Evolutionary conservation across 1,140 invertebrate genomes (phyloP), one percentile per base, ranked within the genome.

Genomic region (Rhyacophila brunnea): DNA sequence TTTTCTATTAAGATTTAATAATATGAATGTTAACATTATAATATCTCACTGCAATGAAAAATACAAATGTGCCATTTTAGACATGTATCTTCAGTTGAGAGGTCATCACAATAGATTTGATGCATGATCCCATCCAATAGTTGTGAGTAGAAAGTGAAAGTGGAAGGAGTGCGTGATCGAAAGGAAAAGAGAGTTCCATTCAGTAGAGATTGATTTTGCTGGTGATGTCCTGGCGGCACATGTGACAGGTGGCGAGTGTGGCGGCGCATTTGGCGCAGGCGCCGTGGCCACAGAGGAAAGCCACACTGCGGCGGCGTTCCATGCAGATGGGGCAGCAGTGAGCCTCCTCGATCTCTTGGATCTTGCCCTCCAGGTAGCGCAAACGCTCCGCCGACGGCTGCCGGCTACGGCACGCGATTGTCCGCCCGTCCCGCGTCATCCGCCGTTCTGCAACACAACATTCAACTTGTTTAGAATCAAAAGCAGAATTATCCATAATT

Each of bases 211-310:
- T 92, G 64, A 95, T 95, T 71, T 92, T 94, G 71, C 91, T 90
- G 11, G 87, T 85, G 68, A 96, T 95, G 6, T 87, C 85, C 75
- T 92, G 90, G 32, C 93, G 83, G 78, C 93, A 96, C 91, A 96
- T 95, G 76, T 95, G 93, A 79, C 93, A 96, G 6, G 84, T 90
- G 68, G 85, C 86, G 1, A 96, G 74, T 1, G 91, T 89, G 51
- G 89, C 84, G 0, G 91, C 86, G 70, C 93, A 96, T 46, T 85
- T 83, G 23, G 87, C 85, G 77, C 93, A 96, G 4, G 92, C 88
- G 13, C 87, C 87, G 68, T 96, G 93, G 6, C 93, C 93, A 73
- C 93, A 96, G 0, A 94, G 75, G 70, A 96, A 96, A 1, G 89
- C 92, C 6, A 93, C 86, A 68, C 92, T 91, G 32, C 88, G 76